Base-by-base conservation (phyloP, 1,140 invertebrate genomes). In the Battus philenor region DNA sequence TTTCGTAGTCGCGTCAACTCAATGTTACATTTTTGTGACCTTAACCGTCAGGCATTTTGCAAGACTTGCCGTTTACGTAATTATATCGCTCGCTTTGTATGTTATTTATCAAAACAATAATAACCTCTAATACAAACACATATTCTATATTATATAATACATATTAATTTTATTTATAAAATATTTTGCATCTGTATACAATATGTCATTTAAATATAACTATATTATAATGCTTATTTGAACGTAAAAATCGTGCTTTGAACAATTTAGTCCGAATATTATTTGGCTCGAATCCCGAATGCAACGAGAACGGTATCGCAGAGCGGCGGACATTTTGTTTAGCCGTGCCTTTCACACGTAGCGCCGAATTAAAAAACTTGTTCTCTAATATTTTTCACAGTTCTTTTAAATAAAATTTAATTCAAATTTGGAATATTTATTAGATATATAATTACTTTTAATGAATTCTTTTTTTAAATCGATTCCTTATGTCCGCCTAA, bases 21-120 rank as follows among this genome's bases (percentile, higher is more conserved):
- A 72, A 79, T 70, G 72, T 76, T 82, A 78, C 70, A 79, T 79
- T 83, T 81, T 81, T 76, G 75, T 84, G 80, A 84, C 80, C 80
- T 84, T 84, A 79, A 81, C 80, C 77, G 69, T 70, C 54, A 68
- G 71, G 58, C 56, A 65, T 68, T 62, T 67, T 54, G 61, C 63
- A 65, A 69, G 60, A 58, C 57, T 59, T 66, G 68, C 71, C 65
- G 65, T 74, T 76, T 74, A 68, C 64, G 67, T 75, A 72, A 71
- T 66, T 67, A 52, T 60, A 41, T 54, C 58, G 26, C 31, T 17
- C 18, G 12, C 6, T 24, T 4, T 39, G 24, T 13, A 5, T 24
- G 44, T 44, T 43, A 50, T 44, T 44, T 53, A 31, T 44, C 17
- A 20, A 51, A 10, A 20, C 33, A 22, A 20, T 36, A 22, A 20